A percentile compares a stretch with the other conserved stretches of the same genome.
These are phyloP conservation scores for Caenorhabditis sp. DNA, from an alignment of 2,888 invertebrate species.

Conservation along the genomic window DNA sequence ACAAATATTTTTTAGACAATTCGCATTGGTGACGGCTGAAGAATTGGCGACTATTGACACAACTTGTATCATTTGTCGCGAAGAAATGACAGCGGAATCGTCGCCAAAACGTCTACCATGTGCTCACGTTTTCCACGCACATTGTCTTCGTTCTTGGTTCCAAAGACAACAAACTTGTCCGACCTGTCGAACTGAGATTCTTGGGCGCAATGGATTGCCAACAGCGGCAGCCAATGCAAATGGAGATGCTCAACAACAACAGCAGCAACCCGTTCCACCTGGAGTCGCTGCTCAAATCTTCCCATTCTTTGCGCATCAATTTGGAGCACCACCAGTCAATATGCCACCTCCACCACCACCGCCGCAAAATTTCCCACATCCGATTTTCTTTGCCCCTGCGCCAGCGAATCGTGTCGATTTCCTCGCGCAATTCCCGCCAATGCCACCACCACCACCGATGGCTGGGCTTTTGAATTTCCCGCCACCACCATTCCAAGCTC, in stretches of 20 bases:
- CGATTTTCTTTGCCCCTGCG: slow-evolving; percentile 27
- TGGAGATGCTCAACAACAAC: slow-evolving; percentile 4
- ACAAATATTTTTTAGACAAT: slow-evolving; percentile 54
- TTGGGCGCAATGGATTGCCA: slow-evolving; percentile 22
- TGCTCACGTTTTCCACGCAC: slow-evolving; percentile 98
- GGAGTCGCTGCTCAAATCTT: slow-evolving; percentile 34
- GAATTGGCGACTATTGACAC: slow-evolving; percentile 72
- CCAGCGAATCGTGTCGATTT: slow-evolving; percentile 39
- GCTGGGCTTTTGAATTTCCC: slow-evolving; percentile 28
- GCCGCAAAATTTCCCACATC: slow-evolving; percentile 53
- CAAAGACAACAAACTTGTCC: slow-evolving; percentile 99
- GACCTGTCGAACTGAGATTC: slow-evolving; percentile 79
- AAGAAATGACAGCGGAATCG: slow-evolving; percentile 80
- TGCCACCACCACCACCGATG: slow-evolving; percentile 23
- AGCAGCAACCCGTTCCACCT: slow-evolving; percentile 11
- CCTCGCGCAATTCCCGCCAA: slow-evolving; percentile 8
- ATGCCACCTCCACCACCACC: slow-evolving; percentile 24
- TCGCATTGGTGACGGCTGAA: slow-evolving; percentile 64
- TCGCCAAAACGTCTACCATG: slow-evolving; percentile 91
- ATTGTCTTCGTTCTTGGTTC: slow-evolving; percentile 97
- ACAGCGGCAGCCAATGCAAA: slow-evolving; percentile 14
- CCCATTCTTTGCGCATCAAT: slow-evolving; percentile 56
- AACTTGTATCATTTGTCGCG: slow-evolving; percentile 97
- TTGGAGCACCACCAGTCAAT: slow-evolving; percentile 27
- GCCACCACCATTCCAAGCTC: slow-evolving; percentile 63